These are phyloP conservation scores for Aplysina aerophoba DNA, from an alignment of 37 sponge, comb jelly and placozoan genomes.

Conservation along the genomic window DNA sequence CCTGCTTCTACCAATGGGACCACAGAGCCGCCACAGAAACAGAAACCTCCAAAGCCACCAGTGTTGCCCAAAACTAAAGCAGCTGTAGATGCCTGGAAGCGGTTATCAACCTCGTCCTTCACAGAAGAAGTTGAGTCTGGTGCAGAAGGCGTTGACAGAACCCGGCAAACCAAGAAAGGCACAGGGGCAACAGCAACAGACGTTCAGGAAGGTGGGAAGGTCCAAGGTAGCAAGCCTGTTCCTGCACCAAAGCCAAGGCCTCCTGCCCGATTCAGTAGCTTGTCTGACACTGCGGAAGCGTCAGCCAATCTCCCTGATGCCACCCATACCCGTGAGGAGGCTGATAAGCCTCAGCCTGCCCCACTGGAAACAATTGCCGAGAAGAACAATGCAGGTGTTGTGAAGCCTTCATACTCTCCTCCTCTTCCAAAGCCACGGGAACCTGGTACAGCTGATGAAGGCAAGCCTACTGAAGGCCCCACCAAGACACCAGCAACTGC, in stretches of 20 bases:
- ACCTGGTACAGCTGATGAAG: neutral
- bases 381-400: neutral
- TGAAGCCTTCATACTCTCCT: neutral
- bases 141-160: neutral
- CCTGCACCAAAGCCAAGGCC: conserved; percentile 6
- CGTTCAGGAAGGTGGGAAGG: neutral
- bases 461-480: neutral
- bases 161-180: neutral
- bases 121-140: conserved; percentile 8
- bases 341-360: neutral
- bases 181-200: neutral
- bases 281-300: neutral
- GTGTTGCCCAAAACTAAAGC: conserved; percentile 26
- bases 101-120: neutral
- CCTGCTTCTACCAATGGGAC: neutral
- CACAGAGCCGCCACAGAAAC: neutral
- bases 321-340: neutral
- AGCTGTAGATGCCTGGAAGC: too few relatives aligned
- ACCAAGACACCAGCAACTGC: too few relatives aligned
- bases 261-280: neutral
- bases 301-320: neutral
- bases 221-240: neutral
- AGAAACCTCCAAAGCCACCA: conserved; percentile 25
- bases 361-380: too few relatives aligned
- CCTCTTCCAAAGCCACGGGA: neutral